Percentiles rank a stretch among this genome's conserved stretches.
Conservation (phyloP, 2,113 vertebrate genomes). For the Campylomormyrus tamandua region DNA sequence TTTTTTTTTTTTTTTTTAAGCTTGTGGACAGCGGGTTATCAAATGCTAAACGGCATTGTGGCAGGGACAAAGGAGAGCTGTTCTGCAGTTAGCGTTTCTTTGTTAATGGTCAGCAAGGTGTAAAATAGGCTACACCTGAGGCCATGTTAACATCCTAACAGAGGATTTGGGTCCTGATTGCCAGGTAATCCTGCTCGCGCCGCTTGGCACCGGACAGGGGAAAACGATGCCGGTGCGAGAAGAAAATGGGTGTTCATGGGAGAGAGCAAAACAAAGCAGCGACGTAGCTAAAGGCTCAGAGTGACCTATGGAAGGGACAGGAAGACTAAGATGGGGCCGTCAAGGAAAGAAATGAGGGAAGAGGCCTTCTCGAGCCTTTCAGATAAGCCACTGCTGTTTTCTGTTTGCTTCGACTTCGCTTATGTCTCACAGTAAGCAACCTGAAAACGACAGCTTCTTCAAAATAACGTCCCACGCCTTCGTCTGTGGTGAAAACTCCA, state of each 20-base stretch:
- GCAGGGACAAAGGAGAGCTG: conserved; percentile 55
- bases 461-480: background rate
- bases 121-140: conserved; percentile 57
- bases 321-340: background rate
- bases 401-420: no score
- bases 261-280: background rate
- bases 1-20: conserved; percentile 39
- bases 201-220: conserved; percentile 18
- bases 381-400: background rate
- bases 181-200: conserved; percentile 8
- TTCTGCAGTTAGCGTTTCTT: conserved; percentile 53
- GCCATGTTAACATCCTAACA: conserved; percentile 53
- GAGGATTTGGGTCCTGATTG: conserved; percentile 35
- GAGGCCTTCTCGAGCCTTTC: background rate
- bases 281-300: background rate
- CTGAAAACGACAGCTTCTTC: background rate
- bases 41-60: conserved; percentile 59
- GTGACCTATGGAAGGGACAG: background rate
- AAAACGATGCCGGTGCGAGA: conserved; percentile 16
- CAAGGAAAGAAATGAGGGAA: background rate
- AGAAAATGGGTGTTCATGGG: background rate
- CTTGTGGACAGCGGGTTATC: conserved; percentile 49
- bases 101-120: conserved; percentile 58
- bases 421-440: background rate
- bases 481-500: background rate